phyloP scores from a whole-genome alignment of 2,888 invertebrate genomes.

The Didymodactylos carnosus region DNA sequence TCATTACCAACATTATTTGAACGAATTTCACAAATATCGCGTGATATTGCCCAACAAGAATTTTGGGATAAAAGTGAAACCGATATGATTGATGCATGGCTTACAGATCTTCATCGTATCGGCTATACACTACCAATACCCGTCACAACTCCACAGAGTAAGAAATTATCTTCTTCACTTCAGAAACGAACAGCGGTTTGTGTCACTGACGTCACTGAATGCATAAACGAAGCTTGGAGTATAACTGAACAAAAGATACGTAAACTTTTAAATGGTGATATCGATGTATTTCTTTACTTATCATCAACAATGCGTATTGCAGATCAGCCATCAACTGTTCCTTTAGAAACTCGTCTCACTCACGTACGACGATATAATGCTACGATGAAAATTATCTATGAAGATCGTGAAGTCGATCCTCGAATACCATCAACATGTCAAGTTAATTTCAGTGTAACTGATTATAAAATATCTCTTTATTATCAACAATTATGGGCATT shows the following conservation, averaged over 20 bases:
- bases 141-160: no score
- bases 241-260: neutral
- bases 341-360: neutral
- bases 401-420: neutral
- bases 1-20: neutral
- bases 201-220: neutral
- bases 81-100: neutral
- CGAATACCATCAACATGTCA: neutral
- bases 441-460: no score
- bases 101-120: neutral
- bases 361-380: neutral
- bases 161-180: no score
- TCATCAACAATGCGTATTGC: neutral
- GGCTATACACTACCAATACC: neutral
- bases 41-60: neutral
- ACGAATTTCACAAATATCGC: neutral
- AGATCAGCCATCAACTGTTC: no score
- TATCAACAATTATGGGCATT: neutral
- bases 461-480: no score
- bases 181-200: neutral
- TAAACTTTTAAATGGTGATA: neutral
- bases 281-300: neutral
- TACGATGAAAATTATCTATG: neutral
- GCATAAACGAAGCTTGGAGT: neutral
- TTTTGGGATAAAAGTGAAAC: neutral